These are phyloP conservation scores for Noturus placidus DNA, from an alignment of 2,113 vertebrate species.

Conservation along the genomic window DNA sequence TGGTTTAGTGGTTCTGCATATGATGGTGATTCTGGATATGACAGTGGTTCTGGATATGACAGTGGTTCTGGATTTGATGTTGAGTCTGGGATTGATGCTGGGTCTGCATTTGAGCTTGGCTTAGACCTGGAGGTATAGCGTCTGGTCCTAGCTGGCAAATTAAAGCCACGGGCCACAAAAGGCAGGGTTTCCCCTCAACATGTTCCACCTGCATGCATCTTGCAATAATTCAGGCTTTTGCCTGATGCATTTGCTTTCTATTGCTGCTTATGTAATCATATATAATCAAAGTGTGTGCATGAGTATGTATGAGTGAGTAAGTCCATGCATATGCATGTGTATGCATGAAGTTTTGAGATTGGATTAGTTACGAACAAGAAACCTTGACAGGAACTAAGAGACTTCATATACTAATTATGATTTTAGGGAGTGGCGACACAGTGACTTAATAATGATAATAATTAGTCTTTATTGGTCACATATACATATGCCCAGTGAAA, in stretches of 20 bases:
- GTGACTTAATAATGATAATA: too few relatives aligned
- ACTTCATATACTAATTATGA: neutral
- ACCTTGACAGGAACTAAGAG: neutral
- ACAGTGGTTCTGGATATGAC: slow-evolving; percentile 57
- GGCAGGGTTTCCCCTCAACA: slow-evolving; percentile 62
- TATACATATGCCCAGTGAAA: too few relatives aligned
- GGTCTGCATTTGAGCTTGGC: slow-evolving; percentile 33
- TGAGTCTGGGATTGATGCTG: slow-evolving; percentile 54
- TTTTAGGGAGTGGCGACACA: too few relatives aligned
- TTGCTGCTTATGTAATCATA: slow-evolving; percentile 23
- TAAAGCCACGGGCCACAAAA: slow-evolving; percentile 57
- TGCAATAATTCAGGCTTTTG: slow-evolving; percentile 47
- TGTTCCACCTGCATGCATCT: slow-evolving; percentile 21
- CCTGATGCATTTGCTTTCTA: slow-evolving; percentile 7
- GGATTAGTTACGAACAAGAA: neutral
- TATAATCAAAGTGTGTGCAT: neutral
- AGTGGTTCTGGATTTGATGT: slow-evolving; percentile 59
- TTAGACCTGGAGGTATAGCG: slow-evolving; percentile 59
- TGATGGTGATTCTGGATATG: slow-evolving; percentile 44
- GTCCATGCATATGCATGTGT: neutral
- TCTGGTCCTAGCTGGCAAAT: slow-evolving; percentile 48
- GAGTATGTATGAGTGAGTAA: neutral
- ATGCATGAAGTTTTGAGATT: neutral
- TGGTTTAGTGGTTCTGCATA: slow-evolving; percentile 66
- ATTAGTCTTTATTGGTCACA: too few relatives aligned